Conservation (phyloP, 2,113 vertebrate species). For the Urocolius indicus region DNA sequence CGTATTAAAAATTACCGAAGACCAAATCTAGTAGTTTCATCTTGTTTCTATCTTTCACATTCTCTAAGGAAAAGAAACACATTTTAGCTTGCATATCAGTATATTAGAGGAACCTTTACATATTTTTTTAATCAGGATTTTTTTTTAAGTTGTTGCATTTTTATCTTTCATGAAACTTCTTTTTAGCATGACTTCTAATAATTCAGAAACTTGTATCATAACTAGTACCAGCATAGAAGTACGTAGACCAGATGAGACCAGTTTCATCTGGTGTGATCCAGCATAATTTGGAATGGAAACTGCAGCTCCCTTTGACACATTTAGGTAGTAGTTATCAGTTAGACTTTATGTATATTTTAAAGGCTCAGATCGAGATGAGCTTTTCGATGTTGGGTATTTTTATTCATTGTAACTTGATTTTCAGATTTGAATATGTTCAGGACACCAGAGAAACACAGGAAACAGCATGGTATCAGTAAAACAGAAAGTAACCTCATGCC, state of each 20-base stretch:
- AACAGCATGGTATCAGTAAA: not conserved
- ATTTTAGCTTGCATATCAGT: not conserved
- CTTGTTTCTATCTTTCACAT: not conserved
- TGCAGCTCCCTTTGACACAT: not conserved
- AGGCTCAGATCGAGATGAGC: not conserved
- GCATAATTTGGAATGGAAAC: not conserved
- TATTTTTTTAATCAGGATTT: not conserved
- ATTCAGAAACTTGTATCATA: not conserved
- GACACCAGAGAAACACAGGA: not conserved
- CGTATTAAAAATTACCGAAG: not conserved
- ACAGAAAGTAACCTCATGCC: not conserved
- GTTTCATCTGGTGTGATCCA: not conserved
- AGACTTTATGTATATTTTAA: not conserved
- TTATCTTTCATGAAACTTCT: not conserved
- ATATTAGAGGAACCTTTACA: not conserved
- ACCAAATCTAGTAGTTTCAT: not conserved
- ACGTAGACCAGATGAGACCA: not conserved
- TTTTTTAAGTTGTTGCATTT: not conserved
- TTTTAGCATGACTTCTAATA: not conserved
- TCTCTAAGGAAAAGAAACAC: not conserved
- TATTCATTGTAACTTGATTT: not conserved
- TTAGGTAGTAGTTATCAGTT: not conserved
- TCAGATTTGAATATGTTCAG: not conserved
- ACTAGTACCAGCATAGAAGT: not conserved
- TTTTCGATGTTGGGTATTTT: not conserved